A percentile compares a stretch with the other conserved stretches of the same genome.
Evolutionary conservation across 1,140 invertebrate genomes (phyloP).

Genomic region (Anastrepha ludens): DNA sequence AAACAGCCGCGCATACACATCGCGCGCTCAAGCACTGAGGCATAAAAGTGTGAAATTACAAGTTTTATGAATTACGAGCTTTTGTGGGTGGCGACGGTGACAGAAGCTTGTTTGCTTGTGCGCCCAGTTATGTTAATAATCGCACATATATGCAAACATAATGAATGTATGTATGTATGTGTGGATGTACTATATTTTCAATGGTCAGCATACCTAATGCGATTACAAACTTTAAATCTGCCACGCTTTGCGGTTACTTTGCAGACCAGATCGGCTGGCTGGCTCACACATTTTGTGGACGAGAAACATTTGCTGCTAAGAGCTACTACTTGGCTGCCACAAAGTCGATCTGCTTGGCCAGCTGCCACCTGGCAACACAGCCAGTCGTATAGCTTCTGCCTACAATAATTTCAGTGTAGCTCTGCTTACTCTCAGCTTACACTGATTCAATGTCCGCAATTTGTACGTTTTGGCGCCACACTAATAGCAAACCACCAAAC

Average conservation of each 20-base stretch:
- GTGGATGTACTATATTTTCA: background rate
- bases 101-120: background rate
- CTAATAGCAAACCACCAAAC: slow-evolving; percentile 32
- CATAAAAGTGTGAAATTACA: slow-evolving; percentile 51
- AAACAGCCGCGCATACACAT: background rate
- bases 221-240: slow-evolving; percentile 40
- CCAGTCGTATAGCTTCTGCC: background rate
- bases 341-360: slow-evolving; percentile 12
- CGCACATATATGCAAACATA: background rate
- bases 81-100: background rate
- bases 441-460: background rate
- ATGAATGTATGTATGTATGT: no score
- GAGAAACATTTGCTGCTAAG: no score
- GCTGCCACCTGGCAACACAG: background rate
- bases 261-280: background rate
- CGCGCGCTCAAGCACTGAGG: background rate
- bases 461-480: background rate
- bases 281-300: no score
- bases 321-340: background rate
- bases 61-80: slow-evolving; percentile 35
- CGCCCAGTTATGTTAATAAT: background rate
- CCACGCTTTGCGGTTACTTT: background rate
- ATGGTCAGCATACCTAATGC: slow-evolving; percentile 16
- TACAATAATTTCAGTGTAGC: background rate
- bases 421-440: background rate